Evolutionary conservation across 2,888 invertebrate genomes (phyloP).

Genomic region (Ischnus inquisitorius): DNA sequence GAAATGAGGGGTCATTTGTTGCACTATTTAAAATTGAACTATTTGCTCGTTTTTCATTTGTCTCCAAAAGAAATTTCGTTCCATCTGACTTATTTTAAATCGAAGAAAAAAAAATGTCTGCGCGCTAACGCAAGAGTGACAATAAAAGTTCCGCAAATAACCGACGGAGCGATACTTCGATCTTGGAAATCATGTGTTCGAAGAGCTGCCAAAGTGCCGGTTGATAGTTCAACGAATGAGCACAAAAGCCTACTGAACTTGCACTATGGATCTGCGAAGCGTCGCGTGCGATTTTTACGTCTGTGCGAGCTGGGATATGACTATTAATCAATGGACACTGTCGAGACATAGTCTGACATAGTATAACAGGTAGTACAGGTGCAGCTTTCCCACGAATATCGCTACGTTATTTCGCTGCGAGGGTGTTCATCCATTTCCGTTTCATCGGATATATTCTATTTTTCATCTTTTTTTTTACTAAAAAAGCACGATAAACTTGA

Average conservation of each 20-base stretch:
- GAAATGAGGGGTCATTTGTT: not conserved
- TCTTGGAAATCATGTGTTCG: slow-evolving; percentile 12
- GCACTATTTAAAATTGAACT: not conserved
- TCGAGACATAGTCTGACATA: not conserved
- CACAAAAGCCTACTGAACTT: not conserved
- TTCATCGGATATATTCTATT: not conserved
- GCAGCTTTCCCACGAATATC: not conserved
- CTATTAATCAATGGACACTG: not conserved
- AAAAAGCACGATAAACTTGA: not conserved
- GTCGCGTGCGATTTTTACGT: not conserved
- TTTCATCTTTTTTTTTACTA: not conserved
- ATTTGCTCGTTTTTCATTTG: not conserved
- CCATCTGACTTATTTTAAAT: not conserved
- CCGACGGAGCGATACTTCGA: not conserved
- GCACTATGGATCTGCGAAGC: not conserved
- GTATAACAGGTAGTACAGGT: not conserved
- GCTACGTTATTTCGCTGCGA: not conserved
- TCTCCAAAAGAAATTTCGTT: not conserved
- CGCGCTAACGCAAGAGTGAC: no score
- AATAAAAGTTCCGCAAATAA: not conserved
- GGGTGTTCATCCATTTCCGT: not conserved
- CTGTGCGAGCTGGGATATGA: not conserved
- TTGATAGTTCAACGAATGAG: not conserved
- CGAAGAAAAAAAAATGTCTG: not conserved
- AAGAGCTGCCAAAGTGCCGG: not conserved